These are phyloP conservation scores for Microctenopoma steveboyesi DNA, from an alignment of 2,797 vertebrate genomes.

Conservation along the genomic window DNA sequence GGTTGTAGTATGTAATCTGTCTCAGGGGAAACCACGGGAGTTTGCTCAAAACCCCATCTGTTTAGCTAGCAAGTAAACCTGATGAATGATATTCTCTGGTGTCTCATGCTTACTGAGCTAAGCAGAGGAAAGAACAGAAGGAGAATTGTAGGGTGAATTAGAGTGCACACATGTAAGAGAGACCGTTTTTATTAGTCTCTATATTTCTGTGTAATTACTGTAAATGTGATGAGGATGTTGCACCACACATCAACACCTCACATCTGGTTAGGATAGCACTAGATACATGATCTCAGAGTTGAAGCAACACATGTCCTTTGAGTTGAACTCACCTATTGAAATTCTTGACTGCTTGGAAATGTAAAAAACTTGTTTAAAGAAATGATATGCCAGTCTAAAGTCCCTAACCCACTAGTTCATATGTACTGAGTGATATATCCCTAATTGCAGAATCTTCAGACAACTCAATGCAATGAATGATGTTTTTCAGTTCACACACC, in stretches of 20 bases:
- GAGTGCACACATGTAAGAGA: slow-evolving; percentile 21
- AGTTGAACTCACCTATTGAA: background rate
- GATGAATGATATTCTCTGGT: slow-evolving; percentile 76
- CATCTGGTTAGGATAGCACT: background rate
- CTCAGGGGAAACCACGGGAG: slow-evolving; percentile 66
- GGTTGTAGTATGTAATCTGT: slow-evolving; percentile 68
- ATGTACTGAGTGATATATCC: background rate
- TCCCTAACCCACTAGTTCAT: background rate
- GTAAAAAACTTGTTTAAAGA: background rate
- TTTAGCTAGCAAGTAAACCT: slow-evolving; percentile 72
- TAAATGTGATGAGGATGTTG: slow-evolving; percentile 20
- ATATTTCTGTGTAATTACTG: slow-evolving; percentile 28
- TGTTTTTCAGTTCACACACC: background rate
- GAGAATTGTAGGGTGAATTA: slow-evolving; percentile 42
- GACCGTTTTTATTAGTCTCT: slow-evolving; percentile 21
- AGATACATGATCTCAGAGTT: background rate
- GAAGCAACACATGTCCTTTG: background rate
- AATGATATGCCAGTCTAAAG: background rate
- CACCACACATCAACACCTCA: background rate
- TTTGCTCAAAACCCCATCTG: slow-evolving; percentile 78
- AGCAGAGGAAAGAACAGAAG: slow-evolving; percentile 54
- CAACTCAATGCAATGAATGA: background rate
- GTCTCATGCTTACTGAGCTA: slow-evolving; percentile 63
- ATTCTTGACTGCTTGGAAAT: slow-evolving; percentile 6
- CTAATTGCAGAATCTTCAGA: slow-evolving; percentile 11